Evolutionary conservation across 2,888 invertebrate species (phyloP), one percentile per base, ranked within the genome.

Genomic region (Sicus ferrugineus): DNA sequence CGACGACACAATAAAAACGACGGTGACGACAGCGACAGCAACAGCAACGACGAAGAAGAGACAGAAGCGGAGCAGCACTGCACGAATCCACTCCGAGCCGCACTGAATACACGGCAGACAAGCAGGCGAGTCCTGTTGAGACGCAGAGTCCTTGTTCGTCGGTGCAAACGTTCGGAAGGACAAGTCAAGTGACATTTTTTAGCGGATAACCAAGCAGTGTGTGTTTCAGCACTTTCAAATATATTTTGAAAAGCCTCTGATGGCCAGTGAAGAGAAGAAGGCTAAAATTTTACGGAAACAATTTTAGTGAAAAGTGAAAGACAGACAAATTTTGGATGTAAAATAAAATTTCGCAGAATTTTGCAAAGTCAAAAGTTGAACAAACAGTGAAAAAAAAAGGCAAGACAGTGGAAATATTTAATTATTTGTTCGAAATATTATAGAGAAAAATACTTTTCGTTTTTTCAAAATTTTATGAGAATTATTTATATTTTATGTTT

Each of bases 91-190:
- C 70, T 50, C 9, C 50, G 50, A 61, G 46, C 62, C 42, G 30
- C 21, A 42, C 23, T 70, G 19, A 67, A 72, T 71, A 70, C 70
- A 73, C 72, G 79, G 81, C 81, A 81, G 81, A 81, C 82, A 82
- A 81, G 80, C 80, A 79, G 82, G 80, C 81, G 76, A 80, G 80
- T 79, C 80, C 83, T 82, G 81, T 81, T 80, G 80, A 82, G 81
- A 82, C 78, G 82, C 77, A 83, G 82, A 82, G 83, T 82, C 83
- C 81, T 81, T 79, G 82, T 80, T 79, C 80, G 82, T 81, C 83
- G 82, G 79, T 81, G 78, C 83, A 80, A 77, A 80, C 77, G 83
- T 80, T 78, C 80, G 80, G 81, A 82, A 81, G 77, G 76, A 76
- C 74, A 75, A 73, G 75, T 75, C 68, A 67, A 71, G 74, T 75